phyloP scores from a whole-genome alignment of 2,888 invertebrate genomes.

The Griposia aprilina region DNA sequence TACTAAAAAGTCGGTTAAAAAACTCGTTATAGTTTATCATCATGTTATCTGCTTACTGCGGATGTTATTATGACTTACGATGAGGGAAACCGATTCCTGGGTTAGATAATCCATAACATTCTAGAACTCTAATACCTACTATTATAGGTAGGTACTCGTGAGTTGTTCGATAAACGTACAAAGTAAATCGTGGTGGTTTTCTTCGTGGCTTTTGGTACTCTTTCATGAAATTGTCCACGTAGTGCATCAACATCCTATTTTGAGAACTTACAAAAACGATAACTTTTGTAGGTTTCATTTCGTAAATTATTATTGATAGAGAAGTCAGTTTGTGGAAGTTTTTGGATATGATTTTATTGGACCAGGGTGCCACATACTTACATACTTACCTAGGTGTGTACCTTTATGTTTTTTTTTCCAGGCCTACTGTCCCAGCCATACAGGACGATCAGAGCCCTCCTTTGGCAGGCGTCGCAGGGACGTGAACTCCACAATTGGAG shows the following conservation, averaged over 20 bases:
- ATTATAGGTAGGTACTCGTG: neutral
- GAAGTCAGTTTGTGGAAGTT: neutral
- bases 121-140: neutral
- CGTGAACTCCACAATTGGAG: conserved; percentile 81
- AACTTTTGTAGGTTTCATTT: neutral
- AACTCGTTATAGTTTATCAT: conserved; percentile 6
- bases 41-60: conserved; percentile 18
- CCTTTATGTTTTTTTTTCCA: conserved; percentile 68
- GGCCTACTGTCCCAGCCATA: conserved; percentile 95
- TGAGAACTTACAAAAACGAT: neutral
- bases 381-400: too few relatives aligned
- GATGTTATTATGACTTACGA: conserved; percentile 26
- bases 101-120: conserved; percentile 3
- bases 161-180: neutral
- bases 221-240: neutral
- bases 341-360: neutral
- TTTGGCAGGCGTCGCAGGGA: conserved; percentile 93
- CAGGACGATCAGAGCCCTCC: conserved; percentile 96
- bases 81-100: conserved; percentile 17
- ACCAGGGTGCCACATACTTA: neutral
- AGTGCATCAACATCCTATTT: neutral
- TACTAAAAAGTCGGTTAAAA: neutral
- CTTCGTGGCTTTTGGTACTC: too few relatives aligned
- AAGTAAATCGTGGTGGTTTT: neutral
- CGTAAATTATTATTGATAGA: neutral